Evolutionary conservation across 2,797 vertebrate species (phyloP), one percentile per base, ranked within the genome.

Genomic region (Myripristis murdjan): DNA sequence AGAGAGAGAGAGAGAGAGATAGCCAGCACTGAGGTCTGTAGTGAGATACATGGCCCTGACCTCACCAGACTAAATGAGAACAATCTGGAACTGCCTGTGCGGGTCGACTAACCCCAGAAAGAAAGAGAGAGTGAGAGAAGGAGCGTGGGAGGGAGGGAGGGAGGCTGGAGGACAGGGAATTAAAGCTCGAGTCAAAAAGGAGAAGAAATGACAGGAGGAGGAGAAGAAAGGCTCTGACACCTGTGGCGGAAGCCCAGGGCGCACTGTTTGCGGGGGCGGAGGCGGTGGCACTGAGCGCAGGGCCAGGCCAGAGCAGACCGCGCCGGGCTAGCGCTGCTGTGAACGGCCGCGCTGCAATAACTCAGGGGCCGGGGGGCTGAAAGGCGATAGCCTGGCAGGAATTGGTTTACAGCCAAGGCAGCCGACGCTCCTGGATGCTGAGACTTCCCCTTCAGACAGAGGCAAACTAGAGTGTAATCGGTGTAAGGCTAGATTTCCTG

Each of bases 401-500:
- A 65, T 93, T 85, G 61, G 86, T 93, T 94, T 93, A 88, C 93
- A 91, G 91, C 83, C 88, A 84, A 79, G 66, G 73, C 77, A 41
- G 82, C 61, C 63, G 15, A 85, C 87, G 83, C 87, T 91, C 70
- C 80, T 87, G 78, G 87, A 82, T 79, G 79, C 86, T 75, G 82
- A 89, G 83, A 91, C 89, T 88, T 92, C 72, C 91, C 88, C 82
- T 85, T 63, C 92, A 94, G 94, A 93, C 92, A 71, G 71, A 91
- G 92, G 91, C 87, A 70, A 87, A 80, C 90, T 79, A 63, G 66
- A 81, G 88, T 77, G 78, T 81, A 90, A 91, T 84, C 84, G 70
- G 77, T 78, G 90, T 69, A 71, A 89, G 89, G 67, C 80, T 84
- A 92, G 87, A 92, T 92, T 95, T 96, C 94, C 94, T 95, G 92